Conservation (phyloP, 2,888 invertebrate species). For the Chromoteleia sp. region DNA sequence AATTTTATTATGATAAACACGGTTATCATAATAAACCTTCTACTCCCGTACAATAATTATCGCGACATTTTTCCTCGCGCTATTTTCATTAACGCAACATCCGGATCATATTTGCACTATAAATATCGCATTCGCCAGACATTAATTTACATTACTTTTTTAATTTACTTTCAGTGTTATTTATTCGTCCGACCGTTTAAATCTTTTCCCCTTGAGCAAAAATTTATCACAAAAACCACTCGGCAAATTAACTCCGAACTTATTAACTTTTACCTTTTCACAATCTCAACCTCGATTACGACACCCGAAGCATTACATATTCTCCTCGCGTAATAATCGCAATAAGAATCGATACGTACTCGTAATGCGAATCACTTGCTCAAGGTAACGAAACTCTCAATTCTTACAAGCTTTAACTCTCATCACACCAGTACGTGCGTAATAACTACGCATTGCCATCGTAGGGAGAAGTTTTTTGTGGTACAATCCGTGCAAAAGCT, state of each 20-base stretch:
- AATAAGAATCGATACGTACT: slow-evolving; percentile 61
- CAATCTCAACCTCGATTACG: slow-evolving; percentile 47
- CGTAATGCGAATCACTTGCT: slow-evolving; percentile 63
- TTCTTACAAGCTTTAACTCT: slow-evolving; percentile 59
- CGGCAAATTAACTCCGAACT: slow-evolving; percentile 56
- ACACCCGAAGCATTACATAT: slow-evolving; percentile 50
- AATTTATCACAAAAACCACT: slow-evolving; percentile 43
- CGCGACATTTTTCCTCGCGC: slow-evolving; percentile 54
- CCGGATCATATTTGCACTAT: slow-evolving; percentile 56
- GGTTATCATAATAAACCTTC: slow-evolving; percentile 50
- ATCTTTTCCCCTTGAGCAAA: slow-evolving; percentile 40
- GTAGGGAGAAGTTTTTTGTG: slow-evolving; percentile 25
- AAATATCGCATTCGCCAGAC: slow-evolving; percentile 49
- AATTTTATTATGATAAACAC: slow-evolving; percentile 63
- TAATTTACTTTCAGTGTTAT: slow-evolving; percentile 57
- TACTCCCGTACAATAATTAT: slow-evolving; percentile 4
- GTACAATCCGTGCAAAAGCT: slow-evolving; percentile 6
- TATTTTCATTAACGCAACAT: slow-evolving; percentile 59
- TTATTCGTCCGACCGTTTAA: slow-evolving; percentile 28
- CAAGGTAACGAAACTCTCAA: slow-evolving; percentile 61
- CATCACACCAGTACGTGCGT: slow-evolving; percentile 52
- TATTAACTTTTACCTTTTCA: slow-evolving; percentile 60
- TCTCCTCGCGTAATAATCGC: slow-evolving; percentile 57
- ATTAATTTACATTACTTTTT: slow-evolving; percentile 64
- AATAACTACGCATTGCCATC: slow-evolving; percentile 52